Evolutionary conservation across 2,113 vertebrate genomes (phyloP).

Genomic region (Uria aalge): DNA sequence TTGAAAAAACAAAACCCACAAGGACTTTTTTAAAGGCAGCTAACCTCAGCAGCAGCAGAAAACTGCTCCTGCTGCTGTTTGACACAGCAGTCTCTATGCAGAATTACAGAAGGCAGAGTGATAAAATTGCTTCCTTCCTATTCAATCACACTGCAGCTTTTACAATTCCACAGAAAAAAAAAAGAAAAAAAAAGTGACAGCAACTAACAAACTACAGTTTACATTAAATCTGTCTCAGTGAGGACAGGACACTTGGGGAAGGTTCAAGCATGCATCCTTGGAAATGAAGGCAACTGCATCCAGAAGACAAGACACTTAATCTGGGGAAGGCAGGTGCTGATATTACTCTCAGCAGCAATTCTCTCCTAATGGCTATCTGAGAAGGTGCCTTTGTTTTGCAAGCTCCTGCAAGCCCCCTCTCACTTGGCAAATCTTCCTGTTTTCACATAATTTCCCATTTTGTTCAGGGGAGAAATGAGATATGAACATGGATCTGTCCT

Average conservation of each 20-base stretch:
- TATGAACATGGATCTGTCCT: not conserved
- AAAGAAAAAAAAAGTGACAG: not conserved
- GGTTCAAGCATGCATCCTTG: not conserved
- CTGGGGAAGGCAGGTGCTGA: not conserved
- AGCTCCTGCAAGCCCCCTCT: not conserved
- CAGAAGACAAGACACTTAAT: not conserved
- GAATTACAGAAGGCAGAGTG: not conserved
- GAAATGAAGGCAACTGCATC: not conserved
- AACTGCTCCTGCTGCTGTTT: not conserved
- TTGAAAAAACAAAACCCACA: not conserved
- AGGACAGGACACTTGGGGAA: not conserved
- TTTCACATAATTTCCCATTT: not conserved
- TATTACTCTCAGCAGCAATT: not conserved
- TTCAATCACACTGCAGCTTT: not conserved
- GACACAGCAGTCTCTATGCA: not conserved
- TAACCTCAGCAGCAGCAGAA: not conserved
- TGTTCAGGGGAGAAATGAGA: not conserved
- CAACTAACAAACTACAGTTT: not conserved
- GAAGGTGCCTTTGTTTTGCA: not conserved
- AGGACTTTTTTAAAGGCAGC: not conserved
- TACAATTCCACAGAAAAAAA: not conserved
- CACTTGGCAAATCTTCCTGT: not conserved
- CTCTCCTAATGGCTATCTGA: not conserved
- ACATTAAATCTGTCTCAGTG: not conserved
- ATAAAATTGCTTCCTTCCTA: not conserved